Evolutionary conservation across 2,888 invertebrate genomes (phyloP).

Genomic region (Drosophila yooni): DNA sequence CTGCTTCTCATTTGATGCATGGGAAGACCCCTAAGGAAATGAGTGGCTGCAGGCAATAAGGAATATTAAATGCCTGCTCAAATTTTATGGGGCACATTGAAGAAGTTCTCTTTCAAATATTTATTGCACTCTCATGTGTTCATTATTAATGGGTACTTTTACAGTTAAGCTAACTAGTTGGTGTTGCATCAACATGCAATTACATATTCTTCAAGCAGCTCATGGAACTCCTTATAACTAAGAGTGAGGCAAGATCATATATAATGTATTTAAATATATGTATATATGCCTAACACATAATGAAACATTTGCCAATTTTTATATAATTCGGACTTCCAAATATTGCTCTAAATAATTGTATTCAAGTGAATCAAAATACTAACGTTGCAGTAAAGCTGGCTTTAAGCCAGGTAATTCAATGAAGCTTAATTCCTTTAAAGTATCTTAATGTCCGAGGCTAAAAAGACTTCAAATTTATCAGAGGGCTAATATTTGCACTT

Average conservation of each 20-base stretch:
- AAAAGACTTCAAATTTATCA: not conserved
- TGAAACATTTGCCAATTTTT: too few relatives aligned
- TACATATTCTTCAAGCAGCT: not conserved
- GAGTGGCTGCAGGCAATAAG: slow-evolving; percentile 1
- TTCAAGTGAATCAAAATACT: not conserved
- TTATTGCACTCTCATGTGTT: slow-evolving; percentile 6
- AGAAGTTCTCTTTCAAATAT: not conserved
- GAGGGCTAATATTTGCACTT: slow-evolving; percentile 2
- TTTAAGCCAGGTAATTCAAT: not conserved
- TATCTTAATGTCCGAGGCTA: not conserved
- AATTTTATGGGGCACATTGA: slow-evolving; percentile 1
- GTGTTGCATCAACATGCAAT: not conserved
- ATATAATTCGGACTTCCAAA: not conserved
- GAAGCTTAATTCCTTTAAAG: not conserved
- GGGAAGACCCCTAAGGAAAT: slow-evolving; percentile 5
- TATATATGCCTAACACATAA: not conserved
- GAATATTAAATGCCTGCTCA: slow-evolving; percentile 4
- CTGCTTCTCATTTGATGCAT: not conserved
- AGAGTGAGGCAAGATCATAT: not conserved
- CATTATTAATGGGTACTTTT: not conserved
- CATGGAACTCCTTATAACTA: accelerated
- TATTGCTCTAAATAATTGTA: not conserved
- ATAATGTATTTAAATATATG: not conserved
- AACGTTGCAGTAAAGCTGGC: not conserved
- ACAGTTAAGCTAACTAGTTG: not conserved